A percentile compares a stretch with the other conserved stretches of the same genome.
Conservation (phyloP, 2,113 vertebrate species). For the Corydoras sp. region DNA sequence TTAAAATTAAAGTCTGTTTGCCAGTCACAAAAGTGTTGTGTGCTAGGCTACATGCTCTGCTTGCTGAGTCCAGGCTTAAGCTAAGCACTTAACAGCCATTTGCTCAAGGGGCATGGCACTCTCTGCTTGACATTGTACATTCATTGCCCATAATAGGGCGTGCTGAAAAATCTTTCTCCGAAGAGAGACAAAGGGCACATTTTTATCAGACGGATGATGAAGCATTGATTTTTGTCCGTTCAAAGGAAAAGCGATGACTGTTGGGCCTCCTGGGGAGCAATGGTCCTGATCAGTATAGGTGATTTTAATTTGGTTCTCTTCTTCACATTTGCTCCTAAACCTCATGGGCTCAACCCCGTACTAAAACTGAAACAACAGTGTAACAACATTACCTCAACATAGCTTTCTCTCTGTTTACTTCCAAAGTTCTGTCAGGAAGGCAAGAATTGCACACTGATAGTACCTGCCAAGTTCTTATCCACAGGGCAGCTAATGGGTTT, state of each 20-base stretch:
- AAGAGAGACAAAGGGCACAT: conserved; percentile 34
- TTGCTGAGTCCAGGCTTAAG: conserved; percentile 24
- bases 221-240: conserved; percentile 34
- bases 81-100: conserved; percentile 39
- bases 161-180: conserved; percentile 32
- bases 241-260: conserved; percentile 30
- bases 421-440: conserved; percentile 36
- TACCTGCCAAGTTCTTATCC: conserved; percentile 47
- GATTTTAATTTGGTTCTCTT: conserved; percentile 34
- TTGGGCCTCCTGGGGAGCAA: not conserved
- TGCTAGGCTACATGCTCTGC: conserved; percentile 27
- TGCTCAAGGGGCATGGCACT: conserved; percentile 32
- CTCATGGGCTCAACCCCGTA: conserved; percentile 27
- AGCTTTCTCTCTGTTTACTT: conserved; percentile 32
- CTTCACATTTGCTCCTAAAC: conserved; percentile 29
- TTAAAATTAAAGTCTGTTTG: conserved; percentile 41
- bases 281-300: conserved; percentile 23
- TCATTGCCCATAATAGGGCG: conserved; percentile 34
- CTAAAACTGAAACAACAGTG: conserved; percentile 30
- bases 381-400: conserved; percentile 33
- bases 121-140: conserved; percentile 35
- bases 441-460: conserved; percentile 46
- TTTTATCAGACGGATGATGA: conserved; percentile 39
- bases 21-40: conserved; percentile 34
- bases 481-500: conserved; percentile 48